Evolutionary conservation across 2,888 invertebrate genomes (phyloP).

Genomic region (Cephus nigrinus): DNA sequence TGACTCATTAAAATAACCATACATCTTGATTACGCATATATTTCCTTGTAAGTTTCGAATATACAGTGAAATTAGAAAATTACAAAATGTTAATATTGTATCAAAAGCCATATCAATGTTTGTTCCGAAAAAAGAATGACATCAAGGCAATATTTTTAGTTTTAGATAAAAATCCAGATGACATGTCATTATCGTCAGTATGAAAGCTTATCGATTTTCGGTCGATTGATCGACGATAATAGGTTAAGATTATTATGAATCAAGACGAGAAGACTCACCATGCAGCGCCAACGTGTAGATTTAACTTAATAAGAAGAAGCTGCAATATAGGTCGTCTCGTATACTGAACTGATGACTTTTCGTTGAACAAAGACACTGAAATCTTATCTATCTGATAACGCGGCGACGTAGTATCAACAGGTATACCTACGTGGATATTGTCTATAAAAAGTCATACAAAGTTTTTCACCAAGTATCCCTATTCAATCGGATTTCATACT

Average conservation of each 20-base stretch:
- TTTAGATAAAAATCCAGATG: not conserved
- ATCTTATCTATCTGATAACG: slow-evolving; percentile 32
- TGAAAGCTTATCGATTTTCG: not conserved
- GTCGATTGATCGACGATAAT: not conserved
- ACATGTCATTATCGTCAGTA: not conserved
- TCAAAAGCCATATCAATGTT: not conserved
- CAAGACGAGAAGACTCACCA: not conserved
- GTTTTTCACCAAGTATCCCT: not conserved
- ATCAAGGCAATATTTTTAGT: not conserved
- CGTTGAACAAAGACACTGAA: slow-evolving; percentile 44
- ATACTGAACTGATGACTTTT: slow-evolving; percentile 33
- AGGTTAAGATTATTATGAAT: not conserved
- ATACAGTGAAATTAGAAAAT: not conserved
- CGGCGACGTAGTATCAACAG: slow-evolving; percentile 47
- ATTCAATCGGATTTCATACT: not conserved
- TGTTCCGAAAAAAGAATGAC: not conserved
- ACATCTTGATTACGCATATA: not conserved
- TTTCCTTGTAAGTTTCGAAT: not conserved
- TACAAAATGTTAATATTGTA: not conserved
- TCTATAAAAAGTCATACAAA: slow-evolving; percentile 11
- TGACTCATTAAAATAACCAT: not conserved
- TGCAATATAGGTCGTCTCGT: slow-evolving; percentile 33
- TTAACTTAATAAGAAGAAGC: slow-evolving; percentile 8
- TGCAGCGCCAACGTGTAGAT: not conserved
- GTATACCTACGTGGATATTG: slow-evolving; percentile 23